Conservation (phyloP, 1,140 invertebrate species). For the Tetramorium simillimum region DNA sequence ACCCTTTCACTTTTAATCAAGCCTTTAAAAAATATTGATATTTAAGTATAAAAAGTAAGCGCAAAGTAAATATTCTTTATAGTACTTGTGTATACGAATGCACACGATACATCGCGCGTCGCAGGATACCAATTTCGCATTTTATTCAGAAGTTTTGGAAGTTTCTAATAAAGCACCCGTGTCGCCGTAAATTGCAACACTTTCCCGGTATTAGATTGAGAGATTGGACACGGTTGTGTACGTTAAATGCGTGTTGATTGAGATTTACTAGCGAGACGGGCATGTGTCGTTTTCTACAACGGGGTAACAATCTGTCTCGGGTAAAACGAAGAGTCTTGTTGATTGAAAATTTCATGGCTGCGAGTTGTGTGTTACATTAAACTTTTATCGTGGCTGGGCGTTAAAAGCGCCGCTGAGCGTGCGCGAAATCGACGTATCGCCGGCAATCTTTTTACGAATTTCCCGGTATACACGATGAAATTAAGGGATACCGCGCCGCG, state of each 20-base stretch:
- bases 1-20: not conserved
- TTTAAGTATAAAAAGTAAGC: not conserved
- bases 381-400: conserved; percentile 43
- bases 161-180: conserved; percentile 27
- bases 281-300: conserved; percentile 35
- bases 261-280: conserved; percentile 34
- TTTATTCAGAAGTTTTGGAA: conserved; percentile 24
- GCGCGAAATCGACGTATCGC: conserved; percentile 38
- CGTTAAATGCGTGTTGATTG: conserved; percentile 49
- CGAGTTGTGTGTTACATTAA: conserved; percentile 46
- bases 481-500: no score
- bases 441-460: conserved; percentile 7
- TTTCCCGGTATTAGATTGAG: conserved; percentile 37
- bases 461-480: not conserved
- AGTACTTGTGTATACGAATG: not conserved
- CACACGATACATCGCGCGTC: not conserved
- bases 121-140: not conserved
- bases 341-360: conserved; percentile 59
- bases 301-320: conserved; percentile 50
- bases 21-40: not conserved
- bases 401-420: conserved; percentile 34
- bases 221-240: conserved; percentile 46
- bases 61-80: not conserved
- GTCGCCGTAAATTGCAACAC: conserved; percentile 50
- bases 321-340: conserved; percentile 47